Evolutionary conservation across 2,888 invertebrate genomes (phyloP), one percentile per base, ranked within the genome.

Genomic region (Agapostemon virescens): DNA sequence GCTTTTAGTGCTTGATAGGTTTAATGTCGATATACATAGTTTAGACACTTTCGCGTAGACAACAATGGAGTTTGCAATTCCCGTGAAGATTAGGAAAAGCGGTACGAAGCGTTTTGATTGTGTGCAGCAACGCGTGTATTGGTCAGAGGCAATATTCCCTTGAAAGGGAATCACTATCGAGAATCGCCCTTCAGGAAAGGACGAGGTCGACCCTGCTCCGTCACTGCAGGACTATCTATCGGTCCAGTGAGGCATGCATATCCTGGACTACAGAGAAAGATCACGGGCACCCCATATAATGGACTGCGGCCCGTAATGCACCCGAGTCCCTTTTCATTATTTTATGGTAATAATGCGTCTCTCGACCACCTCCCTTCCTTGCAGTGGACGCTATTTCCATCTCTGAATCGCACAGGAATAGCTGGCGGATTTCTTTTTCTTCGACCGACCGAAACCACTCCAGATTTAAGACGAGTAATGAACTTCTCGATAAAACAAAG

Each of bases 311-410:
- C 81, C 85, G 84, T 88, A 88, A 87, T 86, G 85, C 86, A 83
- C 77, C 83, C 75, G 73, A 85, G 88, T 89, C 88, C 87, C 86
- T 86, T 88, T 88, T 88, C 88, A 88, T 88, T 88, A 88, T 87
- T 88, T 88, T 89, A 88, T 88, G 88, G 89, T 88, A 83, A 83
- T 83, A 82, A 79, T 45, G 74, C 73, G 63, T 36, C 55, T 70
- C 67, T 74, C 67, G 58, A n/a, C 79, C 69, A 66, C 69, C 72
- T 55, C 40, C 69, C 67, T 40, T 66, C 45, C 75, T 70, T 13
- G 17, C 30, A 23, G 45, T 52, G 79, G 66, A 64, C 63, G 69
- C 69, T 68, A 63, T 81, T 82, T 84, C 70, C 82, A 78, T 82
- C 79, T 73, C 78, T 20, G 69, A 64, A 63, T 80, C 76, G 72